Percentiles rank a stretch among this genome's conserved stretches.
Evolutionary conservation across 1,140 invertebrate species (phyloP).

Genomic region (Epicauta chinensis): DNA sequence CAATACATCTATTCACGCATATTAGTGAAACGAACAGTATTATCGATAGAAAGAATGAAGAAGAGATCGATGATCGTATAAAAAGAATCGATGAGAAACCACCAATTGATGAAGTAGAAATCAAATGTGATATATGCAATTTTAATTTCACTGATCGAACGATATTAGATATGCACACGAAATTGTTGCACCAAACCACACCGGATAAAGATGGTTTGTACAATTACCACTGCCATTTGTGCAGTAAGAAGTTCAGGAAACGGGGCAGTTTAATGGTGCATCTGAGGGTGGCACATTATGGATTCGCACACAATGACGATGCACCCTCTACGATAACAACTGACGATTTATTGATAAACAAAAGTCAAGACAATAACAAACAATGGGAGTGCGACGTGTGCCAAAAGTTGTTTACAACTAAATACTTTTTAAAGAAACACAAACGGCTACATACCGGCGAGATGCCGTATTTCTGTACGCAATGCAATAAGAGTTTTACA

Average conservation of each 20-base stretch:
- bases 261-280: conserved; percentile 75
- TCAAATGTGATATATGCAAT: conserved; percentile 63
- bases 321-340: background rate
- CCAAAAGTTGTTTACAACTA: conserved; percentile 78
- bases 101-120: conserved; percentile 30
- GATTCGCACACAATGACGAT: conserved; percentile 31
- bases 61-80: conserved; percentile 26
- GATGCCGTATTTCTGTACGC: conserved; percentile 77
- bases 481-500: conserved; percentile 83
- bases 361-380: conserved; percentile 30
- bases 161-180: conserved; percentile 65
- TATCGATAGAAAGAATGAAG: conserved; percentile 31
- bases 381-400: conserved; percentile 79
- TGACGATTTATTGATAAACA: background rate
- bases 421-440: conserved; percentile 86
- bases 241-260: conserved; percentile 73
- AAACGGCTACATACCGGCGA: conserved; percentile 76
- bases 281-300: conserved; percentile 68
- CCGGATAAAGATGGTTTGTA: conserved; percentile 47
- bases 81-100: conserved; percentile 11
- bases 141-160: conserved; percentile 62
- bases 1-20: conserved; percentile 74
- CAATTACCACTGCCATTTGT: conserved; percentile 68
- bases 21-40: conserved; percentile 31
- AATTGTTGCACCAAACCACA: conserved; percentile 61